Conservation (phyloP, 1,140 invertebrate genomes). For the Lepidostoma basale region DNA sequence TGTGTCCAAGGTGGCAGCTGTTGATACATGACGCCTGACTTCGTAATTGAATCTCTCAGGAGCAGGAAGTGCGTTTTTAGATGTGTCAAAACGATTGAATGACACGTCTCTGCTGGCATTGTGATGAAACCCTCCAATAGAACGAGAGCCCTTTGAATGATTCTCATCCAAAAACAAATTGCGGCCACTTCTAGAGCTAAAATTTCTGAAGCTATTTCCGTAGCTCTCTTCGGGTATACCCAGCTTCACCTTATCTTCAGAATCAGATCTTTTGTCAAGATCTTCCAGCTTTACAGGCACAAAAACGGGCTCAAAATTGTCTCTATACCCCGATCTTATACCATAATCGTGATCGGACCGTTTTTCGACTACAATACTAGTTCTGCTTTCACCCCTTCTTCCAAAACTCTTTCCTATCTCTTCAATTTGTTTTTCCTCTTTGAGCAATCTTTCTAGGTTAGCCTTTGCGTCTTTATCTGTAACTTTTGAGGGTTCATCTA, state of each 20-base stretch:
- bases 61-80: background rate
- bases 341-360: slow-evolving; percentile 55
- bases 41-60: background rate
- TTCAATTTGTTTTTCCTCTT: slow-evolving; percentile 60
- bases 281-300: slow-evolving; percentile 37
- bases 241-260: slow-evolving; percentile 7
- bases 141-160: background rate
- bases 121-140: background rate
- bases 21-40: background rate
- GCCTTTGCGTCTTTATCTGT: slow-evolving; percentile 49
- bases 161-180: background rate
- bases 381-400: slow-evolving; percentile 49
- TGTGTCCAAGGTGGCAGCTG: background rate
- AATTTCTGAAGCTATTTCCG: background rate
- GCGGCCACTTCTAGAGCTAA: background rate
- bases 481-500: slow-evolving; percentile 52
- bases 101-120: background rate
- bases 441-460: slow-evolving; percentile 55
- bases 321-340: slow-evolving; percentile 49
- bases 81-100: background rate
- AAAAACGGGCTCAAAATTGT: slow-evolving; percentile 33
- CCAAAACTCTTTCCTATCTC: slow-evolving; percentile 57
- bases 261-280: slow-evolving; percentile 21
- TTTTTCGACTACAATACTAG: slow-evolving; percentile 54
- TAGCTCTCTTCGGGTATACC: slow-evolving; percentile 12